Evolutionary conservation across 2,113 vertebrate species (phyloP).

Genomic region (Ascaphus truei): DNA sequence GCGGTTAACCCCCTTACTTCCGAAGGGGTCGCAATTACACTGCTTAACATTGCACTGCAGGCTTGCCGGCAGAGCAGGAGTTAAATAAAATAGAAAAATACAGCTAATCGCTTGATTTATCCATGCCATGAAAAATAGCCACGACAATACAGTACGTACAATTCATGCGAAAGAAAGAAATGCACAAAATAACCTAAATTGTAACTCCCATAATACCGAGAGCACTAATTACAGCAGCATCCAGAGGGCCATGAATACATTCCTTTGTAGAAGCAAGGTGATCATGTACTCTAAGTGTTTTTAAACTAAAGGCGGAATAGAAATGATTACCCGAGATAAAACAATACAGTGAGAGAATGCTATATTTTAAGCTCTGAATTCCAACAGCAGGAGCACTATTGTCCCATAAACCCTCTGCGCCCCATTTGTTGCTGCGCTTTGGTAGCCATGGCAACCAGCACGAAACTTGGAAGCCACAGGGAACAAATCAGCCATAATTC

Average conservation of each 20-base stretch:
- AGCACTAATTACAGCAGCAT: slow-evolving; percentile 16
- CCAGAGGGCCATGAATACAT: not conserved
- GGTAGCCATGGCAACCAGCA: slow-evolving; percentile 19
- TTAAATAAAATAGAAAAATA: slow-evolving; percentile 14
- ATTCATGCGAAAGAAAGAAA: slow-evolving; percentile 25
- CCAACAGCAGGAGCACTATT: slow-evolving; percentile 25
- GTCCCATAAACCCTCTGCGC: slow-evolving; percentile 25
- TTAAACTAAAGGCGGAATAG: slow-evolving; percentile 1
- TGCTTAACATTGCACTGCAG: not conserved
- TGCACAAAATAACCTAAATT: slow-evolving; percentile 27
- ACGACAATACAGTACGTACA: slow-evolving; percentile 33
- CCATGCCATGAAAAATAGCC: slow-evolving; percentile 18
- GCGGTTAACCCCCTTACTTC: not conserved
- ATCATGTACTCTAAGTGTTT: slow-evolving; percentile 30
- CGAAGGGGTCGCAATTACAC: not conserved
- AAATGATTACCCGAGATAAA: slow-evolving; percentile 28
- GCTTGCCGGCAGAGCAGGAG: not conserved
- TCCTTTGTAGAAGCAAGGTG: slow-evolving; percentile 9
- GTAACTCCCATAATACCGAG: slow-evolving; percentile 18
- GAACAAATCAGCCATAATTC: slow-evolving; percentile 14
- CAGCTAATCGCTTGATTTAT: slow-evolving; percentile 11
- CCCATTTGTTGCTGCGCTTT: slow-evolving; percentile 12
- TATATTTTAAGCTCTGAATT: slow-evolving; percentile 34
- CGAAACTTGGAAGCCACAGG: slow-evolving; percentile 21
- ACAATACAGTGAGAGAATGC: slow-evolving; percentile 14